phyloP scores from a whole-genome alignment of 2,797 vertebrate genomes.

The Fistularia tabacaria region DNA sequence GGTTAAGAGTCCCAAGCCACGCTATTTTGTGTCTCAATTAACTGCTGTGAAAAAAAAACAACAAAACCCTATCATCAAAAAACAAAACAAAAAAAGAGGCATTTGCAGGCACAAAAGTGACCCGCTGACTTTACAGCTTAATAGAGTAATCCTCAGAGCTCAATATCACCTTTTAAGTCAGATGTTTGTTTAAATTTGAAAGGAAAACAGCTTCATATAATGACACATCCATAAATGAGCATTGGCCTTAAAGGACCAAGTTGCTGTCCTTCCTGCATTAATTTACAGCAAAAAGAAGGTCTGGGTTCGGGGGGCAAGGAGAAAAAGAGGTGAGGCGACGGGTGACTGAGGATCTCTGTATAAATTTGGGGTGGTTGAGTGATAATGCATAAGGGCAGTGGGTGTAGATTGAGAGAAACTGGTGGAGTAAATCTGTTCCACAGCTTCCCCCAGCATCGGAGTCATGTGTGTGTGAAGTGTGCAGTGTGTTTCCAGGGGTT shows the following conservation, averaged over 20 bases:
- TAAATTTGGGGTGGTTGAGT: constrained; percentile 5
- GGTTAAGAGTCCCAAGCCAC: background rate
- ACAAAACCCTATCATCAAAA: too few relatives aligned
- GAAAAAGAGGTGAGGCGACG: constrained; percentile 8
- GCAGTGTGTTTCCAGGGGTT: constrained; percentile 61
- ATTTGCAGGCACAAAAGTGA: background rate
- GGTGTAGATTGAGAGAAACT: constrained; percentile 29
- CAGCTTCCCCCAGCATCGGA: constrained; percentile 46
- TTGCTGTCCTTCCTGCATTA: constrained; percentile 28
- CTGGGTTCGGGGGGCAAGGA: constrained; percentile 23
- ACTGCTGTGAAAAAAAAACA: constrained; percentile 3
- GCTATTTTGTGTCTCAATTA: background rate
- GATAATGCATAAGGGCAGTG: constrained; percentile 39
- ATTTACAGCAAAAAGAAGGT: constrained; percentile 59
- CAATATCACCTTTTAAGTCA: constrained; percentile 12
- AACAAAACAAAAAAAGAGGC: background rate
- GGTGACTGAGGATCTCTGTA: constrained; percentile 6
- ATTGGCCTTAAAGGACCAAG: constrained; percentile 6
- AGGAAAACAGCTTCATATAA: constrained; percentile 34
- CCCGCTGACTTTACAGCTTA: background rate
- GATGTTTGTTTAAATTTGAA: constrained; percentile 24
- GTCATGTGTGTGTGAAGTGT: constrained; percentile 50
- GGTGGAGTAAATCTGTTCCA: constrained; percentile 57
- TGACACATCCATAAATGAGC: constrained; percentile 23
- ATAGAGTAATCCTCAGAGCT: background rate